Evolutionary conservation across 1,140 invertebrate species (phyloP).

Genomic region (Physella acuta): DNA sequence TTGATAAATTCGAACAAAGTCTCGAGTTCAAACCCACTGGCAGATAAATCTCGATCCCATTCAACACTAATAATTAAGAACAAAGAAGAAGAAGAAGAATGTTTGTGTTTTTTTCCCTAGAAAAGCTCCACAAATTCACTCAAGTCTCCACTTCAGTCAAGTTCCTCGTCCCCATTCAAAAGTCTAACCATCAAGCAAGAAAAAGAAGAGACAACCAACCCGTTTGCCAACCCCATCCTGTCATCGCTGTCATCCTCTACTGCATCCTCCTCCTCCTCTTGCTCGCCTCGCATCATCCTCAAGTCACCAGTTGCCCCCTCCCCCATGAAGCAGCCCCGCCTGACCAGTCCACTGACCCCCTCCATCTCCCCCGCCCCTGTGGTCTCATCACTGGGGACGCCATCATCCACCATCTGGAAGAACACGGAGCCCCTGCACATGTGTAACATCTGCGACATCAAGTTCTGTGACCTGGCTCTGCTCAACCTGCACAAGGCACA

Average conservation of each 20-base stretch:
- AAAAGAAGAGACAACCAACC: slow-evolving; percentile 4
- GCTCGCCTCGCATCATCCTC: slow-evolving; percentile 15
- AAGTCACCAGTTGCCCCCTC: slow-evolving; percentile 15
- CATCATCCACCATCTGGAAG: slow-evolving; percentile 44
- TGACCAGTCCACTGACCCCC: background rate
- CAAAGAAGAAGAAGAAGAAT: too few species aligned
- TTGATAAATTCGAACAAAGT: too few species aligned
- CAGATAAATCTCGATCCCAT: too few species aligned
- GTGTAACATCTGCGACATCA: slow-evolving; percentile 55
- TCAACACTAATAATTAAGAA: too few species aligned
- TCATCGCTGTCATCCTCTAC: background rate
- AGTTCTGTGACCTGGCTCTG: slow-evolving; percentile 44
- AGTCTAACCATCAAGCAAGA: slow-evolving; percentile 15
- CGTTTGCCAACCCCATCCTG: background rate
- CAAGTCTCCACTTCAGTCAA: too few species aligned
- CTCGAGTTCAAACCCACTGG: too few species aligned
- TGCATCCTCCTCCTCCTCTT: slow-evolving; percentile 10
- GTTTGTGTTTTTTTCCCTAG: too few species aligned
- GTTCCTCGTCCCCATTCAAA: background rate
- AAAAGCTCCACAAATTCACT: too few species aligned
- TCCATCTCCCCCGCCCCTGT: slow-evolving; percentile 22
- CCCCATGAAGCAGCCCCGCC: background rate
- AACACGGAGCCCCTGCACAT: slow-evolving; percentile 47
- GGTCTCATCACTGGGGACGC: slow-evolving; percentile 14
- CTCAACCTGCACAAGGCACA: slow-evolving; percentile 46